Conservation (phyloP, 2,888 invertebrate species). For the Adela reaumurella region DNA sequence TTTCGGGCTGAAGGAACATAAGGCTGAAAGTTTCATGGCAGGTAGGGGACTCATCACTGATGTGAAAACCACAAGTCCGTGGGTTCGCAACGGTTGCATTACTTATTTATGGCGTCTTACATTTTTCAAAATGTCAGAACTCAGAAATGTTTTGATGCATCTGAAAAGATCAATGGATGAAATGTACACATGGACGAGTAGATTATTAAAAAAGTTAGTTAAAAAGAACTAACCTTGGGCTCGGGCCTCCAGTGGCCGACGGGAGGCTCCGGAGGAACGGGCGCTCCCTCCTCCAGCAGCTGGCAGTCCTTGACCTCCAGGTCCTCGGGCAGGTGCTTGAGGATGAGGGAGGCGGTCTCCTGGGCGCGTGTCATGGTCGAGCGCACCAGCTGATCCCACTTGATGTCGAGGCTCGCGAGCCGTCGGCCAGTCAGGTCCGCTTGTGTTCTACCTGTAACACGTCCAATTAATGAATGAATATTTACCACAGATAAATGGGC, state of each 20-base stretch:
- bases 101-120: no score
- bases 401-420: slow-evolving; percentile 70
- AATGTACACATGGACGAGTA: no score
- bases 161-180: no score
- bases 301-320: slow-evolving; percentile 62
- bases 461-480: no score
- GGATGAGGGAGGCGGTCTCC: slow-evolving; percentile 85
- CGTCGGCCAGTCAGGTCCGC: slow-evolving; percentile 83
- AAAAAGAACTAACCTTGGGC: slow-evolving; percentile 30
- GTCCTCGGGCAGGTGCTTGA: slow-evolving; percentile 61
- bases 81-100: no score
- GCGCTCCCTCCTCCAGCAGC: slow-evolving; percentile 88
- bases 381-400: slow-evolving; percentile 74
- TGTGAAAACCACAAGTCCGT: no score
- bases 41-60: no score
- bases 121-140: no score
- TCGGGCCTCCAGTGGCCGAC: slow-evolving; percentile 86
- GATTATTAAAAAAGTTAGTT: not conserved
- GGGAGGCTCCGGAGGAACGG: slow-evolving; percentile 91
- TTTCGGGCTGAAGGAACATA: no score
- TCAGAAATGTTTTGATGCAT: no score
- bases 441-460: slow-evolving; percentile 69
- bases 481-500: no score
- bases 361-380: slow-evolving; percentile 94
- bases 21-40: no score